Evolutionary conservation across 2,888 invertebrate species (phyloP).

Genomic region (Tiphia femorata): DNA sequence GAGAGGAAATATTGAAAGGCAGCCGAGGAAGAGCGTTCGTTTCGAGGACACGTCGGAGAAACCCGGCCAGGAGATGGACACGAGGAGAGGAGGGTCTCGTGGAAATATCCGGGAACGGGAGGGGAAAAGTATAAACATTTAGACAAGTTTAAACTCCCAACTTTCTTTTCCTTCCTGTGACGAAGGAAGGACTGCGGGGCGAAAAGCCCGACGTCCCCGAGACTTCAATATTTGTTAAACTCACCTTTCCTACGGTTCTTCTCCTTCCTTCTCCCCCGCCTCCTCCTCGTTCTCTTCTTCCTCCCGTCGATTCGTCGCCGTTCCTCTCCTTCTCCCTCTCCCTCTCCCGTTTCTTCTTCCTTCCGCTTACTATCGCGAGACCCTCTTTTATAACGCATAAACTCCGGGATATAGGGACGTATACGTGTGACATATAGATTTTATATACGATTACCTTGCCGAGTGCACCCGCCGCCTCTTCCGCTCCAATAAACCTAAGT

Average conservation of each 20-base stretch:
- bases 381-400: constrained; percentile 59
- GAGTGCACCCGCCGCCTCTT: constrained; percentile 45
- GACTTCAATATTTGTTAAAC: constrained; percentile 62
- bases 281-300: constrained; percentile 27
- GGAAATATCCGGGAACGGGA: constrained; percentile 50
- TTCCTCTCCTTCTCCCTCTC: constrained; percentile 16
- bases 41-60: constrained; percentile 37
- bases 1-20: constrained; percentile 47
- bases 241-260: constrained; percentile 23
- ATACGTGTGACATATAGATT: constrained; percentile 55
- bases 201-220: constrained; percentile 46
- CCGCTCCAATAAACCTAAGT: constrained; percentile 54
- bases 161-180: constrained; percentile 43
- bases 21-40: constrained; percentile 32
- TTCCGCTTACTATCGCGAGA: constrained; percentile 31
- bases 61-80: constrained; percentile 24
- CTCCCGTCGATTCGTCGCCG: constrained; percentile 19
- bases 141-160: constrained; percentile 60
- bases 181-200: constrained; percentile 26
- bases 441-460: constrained; percentile 53
- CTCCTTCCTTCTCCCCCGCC: not conserved
- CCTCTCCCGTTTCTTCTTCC: constrained; percentile 18
- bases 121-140: constrained; percentile 56
- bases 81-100: constrained; percentile 25
- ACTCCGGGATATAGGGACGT: constrained; percentile 44